Evolutionary conservation across 2,797 vertebrate species (phyloP).

Genomic region (Microcaecilia unicolor): DNA sequence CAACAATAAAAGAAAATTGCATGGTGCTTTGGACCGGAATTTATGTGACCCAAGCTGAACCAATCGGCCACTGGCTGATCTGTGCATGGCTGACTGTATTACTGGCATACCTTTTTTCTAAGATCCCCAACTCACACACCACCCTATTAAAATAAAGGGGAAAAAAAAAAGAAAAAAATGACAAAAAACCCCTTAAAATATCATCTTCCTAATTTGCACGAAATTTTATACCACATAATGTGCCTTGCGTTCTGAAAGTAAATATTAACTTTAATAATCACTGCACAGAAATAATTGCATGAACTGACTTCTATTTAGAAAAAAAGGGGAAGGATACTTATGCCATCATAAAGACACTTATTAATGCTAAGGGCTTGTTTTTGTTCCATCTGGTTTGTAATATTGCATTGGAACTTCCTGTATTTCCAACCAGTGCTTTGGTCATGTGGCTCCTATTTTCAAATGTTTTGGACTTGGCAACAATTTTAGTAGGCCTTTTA

Average conservation of each 20-base stretch:
- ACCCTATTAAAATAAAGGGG: conserved; percentile 10
- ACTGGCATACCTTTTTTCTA: too few species aligned
- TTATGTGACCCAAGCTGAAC: conserved; percentile 53
- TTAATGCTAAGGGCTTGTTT: too few species aligned
- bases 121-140: too few species aligned
- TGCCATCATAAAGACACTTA: conserved; percentile 33
- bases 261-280: conserved; percentile 69
- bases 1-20: conserved; percentile 44
- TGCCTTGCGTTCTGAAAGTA: conserved; percentile 90
- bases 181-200: conserved; percentile 13
- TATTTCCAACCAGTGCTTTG: too few species aligned
- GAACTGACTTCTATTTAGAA: conserved; percentile 58
- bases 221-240: conserved; percentile 90
- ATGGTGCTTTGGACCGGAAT: conserved; percentile 69
- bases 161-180: conserved; percentile 18
- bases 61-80: conserved; percentile 47
- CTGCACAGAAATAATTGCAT: conserved; percentile 71
- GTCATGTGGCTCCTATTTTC: too few species aligned
- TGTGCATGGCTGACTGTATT: conserved; percentile 67
- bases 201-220: conserved; percentile 83
- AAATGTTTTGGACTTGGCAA: too few species aligned
- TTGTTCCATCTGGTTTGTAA: too few species aligned
- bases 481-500: too few species aligned
- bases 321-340: conserved; percentile 24
- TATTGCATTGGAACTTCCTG: too few species aligned